Conservation (phyloP, 2,113 vertebrate genomes). For the Orcinus orca region DNA sequence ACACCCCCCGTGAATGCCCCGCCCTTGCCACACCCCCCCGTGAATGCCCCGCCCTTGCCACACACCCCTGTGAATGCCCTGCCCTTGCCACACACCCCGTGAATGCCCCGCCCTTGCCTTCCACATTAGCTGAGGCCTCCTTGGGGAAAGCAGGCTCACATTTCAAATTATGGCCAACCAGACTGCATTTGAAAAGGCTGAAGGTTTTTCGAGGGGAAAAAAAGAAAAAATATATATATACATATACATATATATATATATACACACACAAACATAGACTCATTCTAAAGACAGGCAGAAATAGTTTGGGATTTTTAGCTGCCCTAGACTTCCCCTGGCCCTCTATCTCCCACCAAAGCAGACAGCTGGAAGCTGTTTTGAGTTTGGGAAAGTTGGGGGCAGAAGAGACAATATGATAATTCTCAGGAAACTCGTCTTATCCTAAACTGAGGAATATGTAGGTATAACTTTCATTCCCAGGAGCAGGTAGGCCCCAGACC, state of each 20-base stretch:
- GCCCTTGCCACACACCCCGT: background rate
- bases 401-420: background rate
- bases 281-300: background rate
- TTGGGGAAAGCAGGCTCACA: background rate
- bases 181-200: background rate
- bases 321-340: background rate
- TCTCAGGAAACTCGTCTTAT: background rate
- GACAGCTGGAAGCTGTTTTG: background rate
- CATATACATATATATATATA: no score
- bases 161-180: background rate
- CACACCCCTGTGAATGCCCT: background rate
- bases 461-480: background rate
- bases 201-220: background rate
- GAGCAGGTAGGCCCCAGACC: background rate
- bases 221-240: no score
- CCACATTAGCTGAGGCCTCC: background rate
- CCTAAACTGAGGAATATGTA: background rate
- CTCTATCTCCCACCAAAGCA: background rate
- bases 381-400: background rate
- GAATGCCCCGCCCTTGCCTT: no score
- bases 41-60: no score
- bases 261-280: background rate
- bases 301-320: background rate
- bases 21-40: background rate
- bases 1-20: accelerated